phyloP scores from a whole-genome alignment of 35 echinoderm and acorn worm genomes.

The Amphiura filiformis region DNA sequence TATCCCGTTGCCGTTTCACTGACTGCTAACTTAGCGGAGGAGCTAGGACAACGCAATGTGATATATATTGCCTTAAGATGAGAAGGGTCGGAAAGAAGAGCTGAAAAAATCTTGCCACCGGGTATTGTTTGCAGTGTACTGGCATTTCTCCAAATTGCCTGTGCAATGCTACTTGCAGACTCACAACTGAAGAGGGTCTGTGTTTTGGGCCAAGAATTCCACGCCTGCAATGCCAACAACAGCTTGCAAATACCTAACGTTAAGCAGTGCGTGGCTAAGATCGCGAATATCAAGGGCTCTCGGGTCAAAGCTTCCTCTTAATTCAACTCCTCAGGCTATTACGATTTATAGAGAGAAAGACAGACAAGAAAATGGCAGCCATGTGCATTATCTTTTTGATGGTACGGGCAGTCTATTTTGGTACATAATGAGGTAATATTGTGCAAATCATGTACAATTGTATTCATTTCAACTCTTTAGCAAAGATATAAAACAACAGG shows the following conservation, averaged over 20 bases:
- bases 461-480: background rate
- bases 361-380: background rate
- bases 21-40: background rate
- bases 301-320: background rate
- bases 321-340: background rate
- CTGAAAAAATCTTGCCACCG: background rate
- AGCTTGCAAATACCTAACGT: too few species aligned
- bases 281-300: background rate
- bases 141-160: constrained; percentile 3
- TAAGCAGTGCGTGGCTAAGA: too few species aligned
- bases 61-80: background rate
- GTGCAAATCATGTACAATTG: background rate
- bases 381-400: constrained; percentile 1
- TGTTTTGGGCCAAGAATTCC: background rate
- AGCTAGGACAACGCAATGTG: background rate
- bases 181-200: background rate
- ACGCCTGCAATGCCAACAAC: background rate
- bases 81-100: background rate
- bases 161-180: background rate
- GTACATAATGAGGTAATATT: background rate
- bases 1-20: background rate
- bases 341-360: constrained; percentile 10
- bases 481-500: background rate
- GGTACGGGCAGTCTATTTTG: background rate
- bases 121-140: constrained; percentile 9